phyloP scores from a whole-genome alignment of 1,140 invertebrate species.

The Stegodyphus mimosarum region DNA sequence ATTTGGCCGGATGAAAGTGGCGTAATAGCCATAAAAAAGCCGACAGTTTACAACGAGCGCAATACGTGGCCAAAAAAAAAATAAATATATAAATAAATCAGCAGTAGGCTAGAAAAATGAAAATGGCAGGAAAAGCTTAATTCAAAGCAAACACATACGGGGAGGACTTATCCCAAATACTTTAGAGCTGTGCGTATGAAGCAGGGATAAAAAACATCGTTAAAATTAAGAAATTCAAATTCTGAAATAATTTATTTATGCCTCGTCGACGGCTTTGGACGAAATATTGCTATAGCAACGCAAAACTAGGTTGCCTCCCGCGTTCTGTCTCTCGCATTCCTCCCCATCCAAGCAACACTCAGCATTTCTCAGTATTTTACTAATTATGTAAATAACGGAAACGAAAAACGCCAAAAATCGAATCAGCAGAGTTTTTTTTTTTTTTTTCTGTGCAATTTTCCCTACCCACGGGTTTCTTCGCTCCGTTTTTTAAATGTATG shows the following conservation, averaged over 20 bases:
- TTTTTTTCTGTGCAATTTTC: not conserved
- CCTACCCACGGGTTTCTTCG: slow-evolving; percentile 21
- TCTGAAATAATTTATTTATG: slow-evolving; percentile 60
- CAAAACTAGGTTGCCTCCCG: not conserved
- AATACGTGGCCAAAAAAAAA: slow-evolving; percentile 20
- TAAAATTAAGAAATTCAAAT: slow-evolving; percentile 60
- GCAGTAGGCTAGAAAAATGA: not conserved
- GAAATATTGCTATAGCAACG: slow-evolving; percentile 35
- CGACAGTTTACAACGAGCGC: slow-evolving; percentile 27
- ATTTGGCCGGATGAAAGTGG: not conserved
- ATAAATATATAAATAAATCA: no score
- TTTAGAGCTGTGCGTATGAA: not conserved
- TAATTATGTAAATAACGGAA: slow-evolving; percentile 61
- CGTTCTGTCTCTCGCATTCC: no score
- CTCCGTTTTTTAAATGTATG: slow-evolving; percentile 6
- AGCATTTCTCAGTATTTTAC: slow-evolving; percentile 52
- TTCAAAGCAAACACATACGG: slow-evolving; percentile 3
- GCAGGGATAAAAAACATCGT: not conserved
- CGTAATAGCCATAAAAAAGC: slow-evolving; percentile 1
- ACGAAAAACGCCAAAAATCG: slow-evolving; percentile 57
- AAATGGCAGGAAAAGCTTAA: not conserved
- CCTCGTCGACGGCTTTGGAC: not conserved
- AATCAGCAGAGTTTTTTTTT: slow-evolving; percentile 16
- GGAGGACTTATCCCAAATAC: slow-evolving; percentile 13
- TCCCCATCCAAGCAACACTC: not conserved